A percentile compares a stretch with the other conserved stretches of the same genome.
phyloP scores from a whole-genome alignment of 2,888 invertebrate species.

The Lasiommata megera region DNA sequence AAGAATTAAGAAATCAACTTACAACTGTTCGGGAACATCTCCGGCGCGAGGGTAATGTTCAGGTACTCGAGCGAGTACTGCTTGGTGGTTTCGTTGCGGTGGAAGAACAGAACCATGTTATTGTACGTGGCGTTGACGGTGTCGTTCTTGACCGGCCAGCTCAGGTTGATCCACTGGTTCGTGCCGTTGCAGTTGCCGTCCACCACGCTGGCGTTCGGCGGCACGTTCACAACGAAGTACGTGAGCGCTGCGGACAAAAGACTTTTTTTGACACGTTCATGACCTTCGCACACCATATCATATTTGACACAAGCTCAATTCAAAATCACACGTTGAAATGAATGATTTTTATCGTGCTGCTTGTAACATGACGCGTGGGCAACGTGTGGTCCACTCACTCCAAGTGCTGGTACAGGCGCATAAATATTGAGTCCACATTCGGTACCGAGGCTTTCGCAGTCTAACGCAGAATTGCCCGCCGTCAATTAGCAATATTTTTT shows the following conservation, averaged over 20 bases:
- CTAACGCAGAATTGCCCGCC: too few relatives aligned
- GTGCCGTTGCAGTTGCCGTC: conserved; percentile 52
- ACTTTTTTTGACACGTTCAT: too few relatives aligned
- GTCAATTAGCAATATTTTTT: too few relatives aligned
- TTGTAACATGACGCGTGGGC: too few relatives aligned
- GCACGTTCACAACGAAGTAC: conserved; percentile 54
- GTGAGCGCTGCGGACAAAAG: conserved; percentile 37
- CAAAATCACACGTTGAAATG: too few relatives aligned
- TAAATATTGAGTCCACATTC: too few relatives aligned
- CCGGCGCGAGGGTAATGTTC: conserved; percentile 52
- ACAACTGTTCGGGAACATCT: conserved; percentile 68
- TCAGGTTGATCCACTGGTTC: conserved; percentile 57
- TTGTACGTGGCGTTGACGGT: conserved; percentile 32
- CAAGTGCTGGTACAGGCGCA: too few relatives aligned
- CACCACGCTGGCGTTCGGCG: conserved; percentile 46
- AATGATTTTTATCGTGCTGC: too few relatives aligned
- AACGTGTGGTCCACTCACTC: too few relatives aligned
- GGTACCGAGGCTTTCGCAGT: too few relatives aligned
- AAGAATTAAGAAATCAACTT: conserved; percentile 38
- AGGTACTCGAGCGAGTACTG: conserved; percentile 51
- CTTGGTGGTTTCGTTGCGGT: conserved; percentile 56
- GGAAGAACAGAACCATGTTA: conserved; percentile 53
- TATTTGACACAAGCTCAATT: too few relatives aligned
- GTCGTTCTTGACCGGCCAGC: conserved; percentile 33
- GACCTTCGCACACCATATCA: too few relatives aligned